Conservation (phyloP, 2,113 vertebrate species). For the Chionodraco myersi region DNA sequence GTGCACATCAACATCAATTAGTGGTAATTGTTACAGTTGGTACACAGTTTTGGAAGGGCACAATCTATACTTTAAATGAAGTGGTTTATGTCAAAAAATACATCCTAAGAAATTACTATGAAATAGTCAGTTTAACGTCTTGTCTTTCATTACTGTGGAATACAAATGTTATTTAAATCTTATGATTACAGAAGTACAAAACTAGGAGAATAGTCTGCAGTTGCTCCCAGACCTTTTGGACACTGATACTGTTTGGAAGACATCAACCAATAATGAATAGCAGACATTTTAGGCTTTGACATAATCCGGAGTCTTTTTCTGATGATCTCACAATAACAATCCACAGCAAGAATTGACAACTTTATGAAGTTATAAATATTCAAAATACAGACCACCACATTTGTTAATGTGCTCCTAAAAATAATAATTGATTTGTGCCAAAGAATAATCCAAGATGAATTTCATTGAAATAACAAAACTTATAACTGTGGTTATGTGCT, state of each 20-base stretch:
- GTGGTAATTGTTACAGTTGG: slow-evolving; percentile 2
- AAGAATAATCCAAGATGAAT: not conserved
- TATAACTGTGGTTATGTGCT: slow-evolving; percentile 19
- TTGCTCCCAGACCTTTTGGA: not conserved
- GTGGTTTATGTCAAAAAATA: not conserved
- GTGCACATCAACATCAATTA: slow-evolving; percentile 33
- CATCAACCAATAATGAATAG: slow-evolving; percentile 5
- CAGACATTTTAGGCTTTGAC: slow-evolving; percentile 18
- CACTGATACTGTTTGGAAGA: slow-evolving; percentile 6
- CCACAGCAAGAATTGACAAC: not conserved
- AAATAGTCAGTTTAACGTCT: not conserved
- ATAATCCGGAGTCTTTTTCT: slow-evolving; percentile 1
- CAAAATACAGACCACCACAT: no score
- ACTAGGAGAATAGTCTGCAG: not conserved
- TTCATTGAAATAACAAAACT: not conserved
- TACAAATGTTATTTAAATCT: not conserved
- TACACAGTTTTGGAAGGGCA: not conserved
- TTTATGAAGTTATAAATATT: not conserved
- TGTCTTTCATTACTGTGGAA: not conserved
- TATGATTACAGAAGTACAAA: not conserved
- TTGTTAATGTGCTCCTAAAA: not conserved
- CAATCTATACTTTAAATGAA: slow-evolving; percentile 12
- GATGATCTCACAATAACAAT: not conserved
- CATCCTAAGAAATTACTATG: not conserved
- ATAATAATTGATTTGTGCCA: not conserved